phyloP scores from a whole-genome alignment of 2,113 vertebrate species.

The Lycocorax pyrrhopterus region DNA sequence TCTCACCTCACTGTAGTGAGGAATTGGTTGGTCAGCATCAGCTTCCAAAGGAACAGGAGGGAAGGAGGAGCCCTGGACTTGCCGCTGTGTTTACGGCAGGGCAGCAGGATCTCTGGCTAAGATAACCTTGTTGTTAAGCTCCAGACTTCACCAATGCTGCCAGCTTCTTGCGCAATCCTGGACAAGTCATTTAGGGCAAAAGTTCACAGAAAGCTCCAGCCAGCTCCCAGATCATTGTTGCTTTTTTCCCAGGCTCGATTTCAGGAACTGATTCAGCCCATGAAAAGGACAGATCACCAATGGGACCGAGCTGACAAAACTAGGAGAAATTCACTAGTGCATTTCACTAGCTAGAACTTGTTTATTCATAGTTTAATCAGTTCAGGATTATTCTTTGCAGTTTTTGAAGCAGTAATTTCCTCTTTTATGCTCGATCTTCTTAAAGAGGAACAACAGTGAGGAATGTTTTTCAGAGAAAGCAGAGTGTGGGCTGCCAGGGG shows the following conservation, averaged over 20 bases:
- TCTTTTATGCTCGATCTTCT: neutral
- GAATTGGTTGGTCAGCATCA: rapidly evolving
- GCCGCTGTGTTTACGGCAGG: rapidly evolving
- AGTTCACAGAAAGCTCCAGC: neutral
- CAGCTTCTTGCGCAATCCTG: neutral
- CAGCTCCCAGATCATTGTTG: neutral
- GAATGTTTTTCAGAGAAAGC: neutral
- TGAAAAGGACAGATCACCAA: neutral
- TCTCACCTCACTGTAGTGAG: neutral
- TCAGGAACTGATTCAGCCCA: neutral
- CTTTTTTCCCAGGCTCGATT: neutral
- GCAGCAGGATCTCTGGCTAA: neutral
- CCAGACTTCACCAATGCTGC: neutral
- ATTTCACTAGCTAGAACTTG: neutral
- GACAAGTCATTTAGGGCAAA: neutral
- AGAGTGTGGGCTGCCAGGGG: neutral
- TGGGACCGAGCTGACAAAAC: neutral
- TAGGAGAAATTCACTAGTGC: neutral
- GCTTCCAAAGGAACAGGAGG: neutral
- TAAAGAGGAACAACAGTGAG: neutral
- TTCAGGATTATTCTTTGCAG: neutral
- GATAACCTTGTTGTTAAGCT: neutral
- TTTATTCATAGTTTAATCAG: neutral
- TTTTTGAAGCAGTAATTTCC: neutral
- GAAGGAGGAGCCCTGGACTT: neutral